These are phyloP conservation scores for Gallinago media DNA, from an alignment of 2,113 vertebrate genomes.

Conservation along the genomic window DNA sequence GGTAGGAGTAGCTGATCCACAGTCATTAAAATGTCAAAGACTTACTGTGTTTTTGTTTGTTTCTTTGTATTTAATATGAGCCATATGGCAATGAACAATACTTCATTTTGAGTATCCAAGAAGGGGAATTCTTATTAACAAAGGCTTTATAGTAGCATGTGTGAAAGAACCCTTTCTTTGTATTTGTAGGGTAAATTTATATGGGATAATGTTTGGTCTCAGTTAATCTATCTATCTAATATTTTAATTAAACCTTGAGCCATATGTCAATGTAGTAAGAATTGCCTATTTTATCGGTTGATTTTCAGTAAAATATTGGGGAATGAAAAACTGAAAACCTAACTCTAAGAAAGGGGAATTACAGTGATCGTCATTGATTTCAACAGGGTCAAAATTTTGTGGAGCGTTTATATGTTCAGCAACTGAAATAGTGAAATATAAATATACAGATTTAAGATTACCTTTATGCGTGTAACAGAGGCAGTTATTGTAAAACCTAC, in stretches of 20 bases:
- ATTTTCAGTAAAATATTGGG: background rate
- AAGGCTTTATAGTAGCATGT: conserved; percentile 41
- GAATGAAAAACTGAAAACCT: background rate
- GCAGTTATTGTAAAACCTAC: background rate
- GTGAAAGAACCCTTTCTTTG: conserved; percentile 58
- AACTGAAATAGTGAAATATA: background rate
- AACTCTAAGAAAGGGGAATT: background rate
- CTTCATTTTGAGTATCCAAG: conserved; percentile 37
- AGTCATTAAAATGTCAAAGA: conserved; percentile 58
- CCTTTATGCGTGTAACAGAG: background rate
- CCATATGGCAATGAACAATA: conserved; percentile 63
- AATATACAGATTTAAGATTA: background rate
- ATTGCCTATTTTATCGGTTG: background rate
- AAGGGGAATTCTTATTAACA: conserved; percentile 33
- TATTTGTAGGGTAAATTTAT: conserved; percentile 30
- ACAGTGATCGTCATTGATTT: background rate
- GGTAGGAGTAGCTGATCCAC: background rate
- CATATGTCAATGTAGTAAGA: background rate
- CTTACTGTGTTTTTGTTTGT: conserved; percentile 51
- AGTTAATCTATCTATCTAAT: conserved; percentile 21
- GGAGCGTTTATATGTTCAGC: background rate
- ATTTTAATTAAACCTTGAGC: conserved; percentile 39
- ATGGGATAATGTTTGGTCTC: conserved; percentile 12
- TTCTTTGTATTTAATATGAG: conserved; percentile 52
- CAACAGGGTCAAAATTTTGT: background rate